A percentile compares a stretch with the other conserved stretches of the same genome.
These are phyloP conservation scores for Eristalis tenax DNA, from an alignment of 2,888 invertebrate genomes.

Conservation along the genomic window DNA sequence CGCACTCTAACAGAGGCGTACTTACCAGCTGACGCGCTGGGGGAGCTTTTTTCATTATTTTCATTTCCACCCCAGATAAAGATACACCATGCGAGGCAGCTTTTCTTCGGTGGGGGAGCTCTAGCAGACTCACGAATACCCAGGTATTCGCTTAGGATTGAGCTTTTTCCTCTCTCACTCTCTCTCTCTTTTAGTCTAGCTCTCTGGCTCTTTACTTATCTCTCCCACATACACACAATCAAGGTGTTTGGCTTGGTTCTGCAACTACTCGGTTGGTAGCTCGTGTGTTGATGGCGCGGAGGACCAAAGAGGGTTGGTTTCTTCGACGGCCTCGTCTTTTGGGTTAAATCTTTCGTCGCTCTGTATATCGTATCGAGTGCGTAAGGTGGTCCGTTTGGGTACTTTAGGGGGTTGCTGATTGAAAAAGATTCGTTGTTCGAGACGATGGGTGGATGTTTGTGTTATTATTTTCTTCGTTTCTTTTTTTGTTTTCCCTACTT, in stretches of 20 bases:
- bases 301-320: not conserved
- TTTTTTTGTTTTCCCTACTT: not conserved
- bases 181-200: not conserved
- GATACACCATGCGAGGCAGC: slow-evolving; percentile 43
- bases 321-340: not conserved
- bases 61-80: slow-evolving; percentile 61
- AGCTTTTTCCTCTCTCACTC: slow-evolving; percentile 36
- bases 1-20: slow-evolving; percentile 56
- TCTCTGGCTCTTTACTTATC: not conserved
- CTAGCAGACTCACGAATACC: slow-evolving; percentile 24
- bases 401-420: slow-evolving; percentile 30
- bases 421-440: slow-evolving; percentile 33
- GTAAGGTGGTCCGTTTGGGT: slow-evolving; percentile 37
- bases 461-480: slow-evolving; percentile 5
- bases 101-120: slow-evolving; percentile 43
- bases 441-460: not conserved
- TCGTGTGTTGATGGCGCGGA: not conserved
- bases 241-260: not conserved
- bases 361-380: slow-evolving; percentile 16
- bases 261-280: not conserved
- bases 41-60: slow-evolving; percentile 31
- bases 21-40: slow-evolving; percentile 55
- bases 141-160: slow-evolving; percentile 24
- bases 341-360: not conserved
- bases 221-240: not conserved